Evolutionary conservation across 2,797 vertebrate species (phyloP).

Genomic region (Artibeus jamaicensis): DNA sequence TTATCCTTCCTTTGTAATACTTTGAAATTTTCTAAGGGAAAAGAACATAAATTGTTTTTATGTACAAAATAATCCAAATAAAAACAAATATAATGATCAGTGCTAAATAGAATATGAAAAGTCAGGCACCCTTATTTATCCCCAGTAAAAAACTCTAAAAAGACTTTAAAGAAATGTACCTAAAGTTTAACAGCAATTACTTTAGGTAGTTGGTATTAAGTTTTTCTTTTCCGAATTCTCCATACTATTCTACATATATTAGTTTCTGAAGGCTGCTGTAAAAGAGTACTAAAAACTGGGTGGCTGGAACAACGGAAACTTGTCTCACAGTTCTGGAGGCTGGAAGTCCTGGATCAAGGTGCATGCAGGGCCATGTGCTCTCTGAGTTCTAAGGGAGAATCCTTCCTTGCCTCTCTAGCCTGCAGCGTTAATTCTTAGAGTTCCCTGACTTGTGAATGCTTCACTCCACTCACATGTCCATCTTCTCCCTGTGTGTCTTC

Average conservation of each 20-base stretch:
- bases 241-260: background rate
- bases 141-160: background rate
- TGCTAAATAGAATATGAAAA: background rate
- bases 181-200: background rate
- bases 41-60: background rate
- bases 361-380: too few relatives aligned
- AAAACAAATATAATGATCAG: background rate
- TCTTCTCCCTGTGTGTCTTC: background rate
- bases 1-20: background rate
- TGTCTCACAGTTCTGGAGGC: too few relatives aligned
- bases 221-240: background rate
- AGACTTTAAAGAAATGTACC: background rate
- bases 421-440: background rate
- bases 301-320: too few relatives aligned
- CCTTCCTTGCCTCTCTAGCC: background rate
- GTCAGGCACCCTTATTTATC: background rate
- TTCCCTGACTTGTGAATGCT: background rate
- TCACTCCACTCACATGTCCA: background rate
- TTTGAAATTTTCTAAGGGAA: background rate
- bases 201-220: background rate
- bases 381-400: background rate
- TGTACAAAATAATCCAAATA: constrained; percentile 1
- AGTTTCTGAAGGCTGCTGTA: background rate
- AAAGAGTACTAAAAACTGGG: background rate
- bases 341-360: too few relatives aligned